Conservation (phyloP, 2,888 invertebrate genomes). For the Meghimatium bilineatum region DNA sequence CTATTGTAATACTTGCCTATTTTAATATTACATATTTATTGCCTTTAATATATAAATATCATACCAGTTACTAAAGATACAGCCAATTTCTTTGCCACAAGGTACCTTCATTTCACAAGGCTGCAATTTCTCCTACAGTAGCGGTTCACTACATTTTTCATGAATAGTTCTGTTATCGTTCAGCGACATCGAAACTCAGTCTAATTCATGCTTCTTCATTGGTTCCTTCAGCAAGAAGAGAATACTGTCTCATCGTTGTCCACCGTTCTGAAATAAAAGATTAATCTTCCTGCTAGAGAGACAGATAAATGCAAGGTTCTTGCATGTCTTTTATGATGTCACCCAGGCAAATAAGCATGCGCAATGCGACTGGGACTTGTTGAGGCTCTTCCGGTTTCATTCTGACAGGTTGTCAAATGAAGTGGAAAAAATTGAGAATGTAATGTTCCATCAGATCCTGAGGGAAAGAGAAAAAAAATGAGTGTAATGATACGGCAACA, state of each 20-base stretch:
- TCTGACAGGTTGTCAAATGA: conserved; percentile 27
- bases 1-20: too few relatives aligned
- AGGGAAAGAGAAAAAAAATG: not conserved
- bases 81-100: not conserved
- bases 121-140: not conserved
- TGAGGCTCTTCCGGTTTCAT: conserved; percentile 14
- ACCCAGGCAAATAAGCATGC: conserved; percentile 9
- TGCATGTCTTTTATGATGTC: conserved; percentile 27
- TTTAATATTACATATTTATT: too few relatives aligned
- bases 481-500: not conserved
- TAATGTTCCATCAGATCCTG: not conserved
- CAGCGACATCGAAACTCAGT: conserved; percentile 15
- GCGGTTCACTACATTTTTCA: not conserved
- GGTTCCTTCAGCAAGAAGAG: not conserved
- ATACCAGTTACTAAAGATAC: too few relatives aligned
- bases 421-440: conserved; percentile 1
- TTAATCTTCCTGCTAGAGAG: conserved; percentile 26
- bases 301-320: conserved; percentile 21
- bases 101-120: not conserved
- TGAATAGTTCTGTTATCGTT: not conserved
- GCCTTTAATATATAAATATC: too few relatives aligned
- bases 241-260: not conserved
- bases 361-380: conserved; percentile 12
- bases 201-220: not conserved
- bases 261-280: conserved; percentile 28